phyloP scores from a whole-genome alignment of 2,888 invertebrate species.

The Plebejus anna region DNA sequence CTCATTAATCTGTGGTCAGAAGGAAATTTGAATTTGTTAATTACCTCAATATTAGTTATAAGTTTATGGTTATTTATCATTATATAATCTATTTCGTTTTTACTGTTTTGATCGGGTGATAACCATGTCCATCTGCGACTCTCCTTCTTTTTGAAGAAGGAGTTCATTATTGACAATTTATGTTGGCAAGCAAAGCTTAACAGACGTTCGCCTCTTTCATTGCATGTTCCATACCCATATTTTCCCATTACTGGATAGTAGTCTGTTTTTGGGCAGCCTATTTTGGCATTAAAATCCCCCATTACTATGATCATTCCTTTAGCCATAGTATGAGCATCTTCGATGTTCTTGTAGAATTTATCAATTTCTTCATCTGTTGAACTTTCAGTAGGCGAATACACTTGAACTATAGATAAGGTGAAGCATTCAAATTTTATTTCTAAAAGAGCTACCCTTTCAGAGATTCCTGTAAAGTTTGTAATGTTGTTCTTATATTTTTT shows the following conservation, averaged over 20 bases:
- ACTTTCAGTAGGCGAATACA: constrained; percentile 30
- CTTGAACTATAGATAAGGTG: constrained; percentile 20
- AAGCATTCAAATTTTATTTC: constrained; percentile 25
- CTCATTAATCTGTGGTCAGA: not conserved
- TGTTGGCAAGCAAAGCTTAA: constrained; percentile 36
- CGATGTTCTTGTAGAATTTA: constrained; percentile 9
- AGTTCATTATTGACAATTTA: constrained; percentile 37
- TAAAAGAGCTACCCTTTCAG: constrained; percentile 22
- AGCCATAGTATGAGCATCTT: not conserved
- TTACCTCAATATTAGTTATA: not conserved
- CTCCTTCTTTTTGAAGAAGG: constrained; percentile 33
- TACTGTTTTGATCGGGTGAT: constrained; percentile 22
- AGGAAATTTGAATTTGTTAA: not conserved
- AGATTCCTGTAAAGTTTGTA: constrained; percentile 37
- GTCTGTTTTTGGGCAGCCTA: not conserved
- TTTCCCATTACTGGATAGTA: constrained; percentile 28
- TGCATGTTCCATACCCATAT: constrained; percentile 36
- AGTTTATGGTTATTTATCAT: not conserved
- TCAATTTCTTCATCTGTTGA: constrained; percentile 30
- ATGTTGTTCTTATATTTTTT: constrained; percentile 38
- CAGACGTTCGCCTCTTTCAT: constrained; percentile 36
- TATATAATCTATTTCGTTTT: not conserved
- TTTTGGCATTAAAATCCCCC: constrained; percentile 28
- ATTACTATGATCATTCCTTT: constrained; percentile 18
- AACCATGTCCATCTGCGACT: constrained; percentile 34